These are phyloP conservation scores for Cinclus mexicanus DNA, from an alignment of 2,113 vertebrate species.

Conservation along the genomic window DNA sequence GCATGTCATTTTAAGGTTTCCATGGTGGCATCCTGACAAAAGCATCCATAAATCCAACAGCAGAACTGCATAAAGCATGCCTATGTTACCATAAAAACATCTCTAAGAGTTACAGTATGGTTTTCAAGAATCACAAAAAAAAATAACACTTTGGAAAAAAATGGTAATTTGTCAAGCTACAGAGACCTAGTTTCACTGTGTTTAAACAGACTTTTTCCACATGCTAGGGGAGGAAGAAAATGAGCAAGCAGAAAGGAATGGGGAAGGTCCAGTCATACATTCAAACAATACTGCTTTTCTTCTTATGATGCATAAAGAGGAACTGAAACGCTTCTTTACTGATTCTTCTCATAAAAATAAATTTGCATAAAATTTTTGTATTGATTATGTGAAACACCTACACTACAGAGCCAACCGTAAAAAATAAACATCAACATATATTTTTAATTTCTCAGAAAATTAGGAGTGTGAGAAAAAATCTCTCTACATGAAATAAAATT, in stretches of 20 bases:
- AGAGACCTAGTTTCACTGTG: slow-evolving; percentile 60
- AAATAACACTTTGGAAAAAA: slow-evolving; percentile 55
- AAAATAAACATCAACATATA: not conserved
- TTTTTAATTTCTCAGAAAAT: not conserved
- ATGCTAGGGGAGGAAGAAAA: slow-evolving; percentile 52
- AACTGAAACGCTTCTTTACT: slow-evolving; percentile 21
- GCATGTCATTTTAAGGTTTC: slow-evolving; percentile 37
- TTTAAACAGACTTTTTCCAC: slow-evolving; percentile 69
- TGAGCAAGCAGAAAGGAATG: slow-evolving; percentile 73
- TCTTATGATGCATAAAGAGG: slow-evolving; percentile 57
- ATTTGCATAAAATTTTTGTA: slow-evolving; percentile 11
- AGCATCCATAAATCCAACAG: slow-evolving; percentile 41
- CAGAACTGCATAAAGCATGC: slow-evolving; percentile 21
- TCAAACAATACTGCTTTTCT: slow-evolving; percentile 76
- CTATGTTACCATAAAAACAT: slow-evolving; percentile 54
- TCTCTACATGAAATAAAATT: not conserved
- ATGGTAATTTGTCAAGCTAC: slow-evolving; percentile 60
- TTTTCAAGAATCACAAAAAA: slow-evolving; percentile 62
- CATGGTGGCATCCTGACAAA: slow-evolving; percentile 41
- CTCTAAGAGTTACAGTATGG: slow-evolving; percentile 46
- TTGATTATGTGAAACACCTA: not conserved
- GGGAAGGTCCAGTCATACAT: slow-evolving; percentile 67
- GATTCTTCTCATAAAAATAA: slow-evolving; percentile 16
- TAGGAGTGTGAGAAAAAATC: not conserved
- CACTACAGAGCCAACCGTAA: not conserved